Evolutionary conservation across 2,113 vertebrate species (phyloP).

Genomic region (Formicarius rufipectus): DNA sequence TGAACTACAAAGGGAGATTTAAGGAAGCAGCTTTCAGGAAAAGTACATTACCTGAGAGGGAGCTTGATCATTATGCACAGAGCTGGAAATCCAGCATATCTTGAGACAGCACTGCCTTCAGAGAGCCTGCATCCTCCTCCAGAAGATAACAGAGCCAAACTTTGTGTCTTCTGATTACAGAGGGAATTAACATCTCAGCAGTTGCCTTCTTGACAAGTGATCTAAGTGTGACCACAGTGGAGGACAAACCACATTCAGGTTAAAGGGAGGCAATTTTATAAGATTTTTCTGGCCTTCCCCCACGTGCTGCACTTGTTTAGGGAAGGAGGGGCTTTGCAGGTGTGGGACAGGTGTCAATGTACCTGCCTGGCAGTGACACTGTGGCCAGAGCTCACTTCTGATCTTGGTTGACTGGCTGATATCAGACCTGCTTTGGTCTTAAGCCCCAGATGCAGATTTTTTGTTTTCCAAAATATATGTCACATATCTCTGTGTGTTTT

Average conservation of each 20-base stretch:
- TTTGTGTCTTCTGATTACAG: neutral
- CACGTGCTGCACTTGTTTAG: neutral
- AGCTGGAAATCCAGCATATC: neutral
- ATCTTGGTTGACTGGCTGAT: neutral
- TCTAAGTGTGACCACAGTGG: fast-evolving
- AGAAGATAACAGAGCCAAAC: neutral
- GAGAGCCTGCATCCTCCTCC: neutral
- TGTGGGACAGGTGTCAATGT: neutral
- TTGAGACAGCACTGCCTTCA: neutral
- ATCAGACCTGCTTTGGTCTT: neutral
- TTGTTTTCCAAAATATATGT: neutral
- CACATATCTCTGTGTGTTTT: neutral
- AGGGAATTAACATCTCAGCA: neutral
- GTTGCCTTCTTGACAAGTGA: neutral
- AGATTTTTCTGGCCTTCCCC: neutral
- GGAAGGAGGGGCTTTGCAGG: neutral
- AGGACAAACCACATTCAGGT: neutral
- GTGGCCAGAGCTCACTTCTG: neutral
- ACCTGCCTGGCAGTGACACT: neutral
- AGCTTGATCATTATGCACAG: neutral
- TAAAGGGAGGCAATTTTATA: neutral
- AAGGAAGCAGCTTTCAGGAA: constrained; percentile 7
- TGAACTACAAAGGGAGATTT: neutral
- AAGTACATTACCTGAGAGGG: constrained; percentile 1
- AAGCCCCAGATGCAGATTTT: neutral